Evolutionary conservation across 2,113 vertebrate species (phyloP).

Genomic region (Orientallactaga bullata): DNA sequence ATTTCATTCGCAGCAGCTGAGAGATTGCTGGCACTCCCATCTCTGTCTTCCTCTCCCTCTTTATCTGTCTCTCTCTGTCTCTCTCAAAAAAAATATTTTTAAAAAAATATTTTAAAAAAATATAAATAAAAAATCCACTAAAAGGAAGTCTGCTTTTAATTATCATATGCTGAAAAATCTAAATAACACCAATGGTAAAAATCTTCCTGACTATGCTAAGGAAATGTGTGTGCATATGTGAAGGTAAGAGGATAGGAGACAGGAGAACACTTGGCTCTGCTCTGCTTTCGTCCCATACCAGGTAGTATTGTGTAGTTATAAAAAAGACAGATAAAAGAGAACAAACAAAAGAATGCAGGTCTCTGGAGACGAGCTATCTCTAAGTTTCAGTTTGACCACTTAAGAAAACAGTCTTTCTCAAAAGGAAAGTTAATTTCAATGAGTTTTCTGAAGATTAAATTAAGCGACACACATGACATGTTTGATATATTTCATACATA

Average conservation of each 20-base stretch:
- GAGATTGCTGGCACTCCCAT: too few relatives aligned
- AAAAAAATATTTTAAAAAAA: too few relatives aligned
- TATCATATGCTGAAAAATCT: not conserved
- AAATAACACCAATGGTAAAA: not conserved
- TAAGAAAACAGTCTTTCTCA: not conserved
- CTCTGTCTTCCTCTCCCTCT: too few relatives aligned
- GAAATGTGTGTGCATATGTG: accelerated
- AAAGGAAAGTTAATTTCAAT: not conserved
- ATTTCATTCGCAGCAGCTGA: too few relatives aligned
- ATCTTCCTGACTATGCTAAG: not conserved
- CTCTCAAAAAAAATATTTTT: too few relatives aligned
- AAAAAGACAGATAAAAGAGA: not conserved
- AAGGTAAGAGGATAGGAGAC: not conserved
- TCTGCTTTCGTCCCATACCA: not conserved
- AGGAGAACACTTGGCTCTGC: not conserved
- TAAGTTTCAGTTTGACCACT: not conserved
- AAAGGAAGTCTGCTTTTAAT: not conserved
- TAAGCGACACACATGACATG: not conserved
- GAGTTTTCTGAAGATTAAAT: constrained; percentile 3
- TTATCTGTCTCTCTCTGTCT: too few relatives aligned
- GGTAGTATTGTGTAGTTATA: not conserved
- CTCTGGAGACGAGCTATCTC: not conserved
- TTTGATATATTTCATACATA: not conserved
- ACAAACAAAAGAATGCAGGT: too few relatives aligned
- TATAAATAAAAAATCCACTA: not conserved